Evolutionary conservation across 2,888 invertebrate species (phyloP), one percentile per base, ranked within the genome.

Genomic region (Pristionchus maxplancki): DNA sequence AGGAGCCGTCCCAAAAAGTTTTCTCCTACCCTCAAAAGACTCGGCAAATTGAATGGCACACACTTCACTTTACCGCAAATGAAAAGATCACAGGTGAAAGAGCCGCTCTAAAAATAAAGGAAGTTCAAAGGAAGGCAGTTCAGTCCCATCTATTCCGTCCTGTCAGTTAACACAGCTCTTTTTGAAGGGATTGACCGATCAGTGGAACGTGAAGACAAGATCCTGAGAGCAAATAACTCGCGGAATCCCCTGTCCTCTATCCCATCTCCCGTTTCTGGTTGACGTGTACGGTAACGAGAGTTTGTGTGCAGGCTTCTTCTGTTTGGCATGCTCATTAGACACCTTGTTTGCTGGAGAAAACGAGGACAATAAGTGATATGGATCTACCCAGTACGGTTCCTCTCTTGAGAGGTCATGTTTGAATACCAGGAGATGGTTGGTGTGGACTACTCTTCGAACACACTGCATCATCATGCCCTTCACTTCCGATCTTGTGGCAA

Each of bases 321-420:
- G 62, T 64, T 64, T 37, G 71, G 37, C 37, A 37, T 71, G 74
- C 28, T 78, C 78, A 78, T 78, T 78, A 78, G 78, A 40, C 17
- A 20, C 71, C 31, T 71, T 44, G n/a, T 78, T 78, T 44, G 78
- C 28, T 44, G 48, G 40, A 44, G n/a, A 64, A 24, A 37, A 31
- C 13, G 78, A 78, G 78, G 78, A 78, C 78, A 78, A 78, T 78
- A 28, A 40, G 78, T 78, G 78, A 78, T 28, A 78, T 78, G 78
- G 78, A 78, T 78, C 58, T 58, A 5, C 78, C 15, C 17, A 50
- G 1, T 3, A n/a, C 6, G 58, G 17, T 53, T 53, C 53, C 53
- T n/a, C 64, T 37, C 34, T 74, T 40, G 40, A 78, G 78, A 78
- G 78, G 78, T 78, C 78, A 78, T 78, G 78, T 78, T 78, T 78